phyloP scores from a whole-genome alignment of 2,797 vertebrate species.

The Scomberomorus guttatus region DNA sequence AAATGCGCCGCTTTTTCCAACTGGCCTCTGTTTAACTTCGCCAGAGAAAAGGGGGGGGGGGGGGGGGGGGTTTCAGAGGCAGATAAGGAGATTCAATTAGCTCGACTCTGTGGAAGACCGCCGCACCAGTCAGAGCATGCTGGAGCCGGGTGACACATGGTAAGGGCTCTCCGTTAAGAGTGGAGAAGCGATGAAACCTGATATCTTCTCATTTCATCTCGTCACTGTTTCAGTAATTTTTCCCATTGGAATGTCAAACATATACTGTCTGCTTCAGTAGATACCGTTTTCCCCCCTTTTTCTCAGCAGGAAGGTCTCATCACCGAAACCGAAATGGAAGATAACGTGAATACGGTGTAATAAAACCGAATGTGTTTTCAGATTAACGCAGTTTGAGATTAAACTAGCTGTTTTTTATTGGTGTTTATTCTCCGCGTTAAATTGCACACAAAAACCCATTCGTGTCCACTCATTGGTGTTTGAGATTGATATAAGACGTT shows the following conservation, averaged over 20 bases:
- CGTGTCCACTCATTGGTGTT: slow-evolving; percentile 18
- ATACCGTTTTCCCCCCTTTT: slow-evolving; percentile 1
- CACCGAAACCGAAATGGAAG: slow-evolving; percentile 20
- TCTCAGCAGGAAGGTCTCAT: slow-evolving; percentile 13
- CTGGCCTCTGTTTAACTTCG: slow-evolving; percentile 63
- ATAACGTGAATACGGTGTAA: slow-evolving; percentile 7
- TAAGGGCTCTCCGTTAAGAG: slow-evolving; percentile 53
- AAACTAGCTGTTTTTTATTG: not conserved
- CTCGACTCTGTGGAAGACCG: slow-evolving; percentile 46
- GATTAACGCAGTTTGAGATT: slow-evolving; percentile 7
- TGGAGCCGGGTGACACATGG: slow-evolving; percentile 60
- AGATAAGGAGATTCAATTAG: slow-evolving; percentile 83
- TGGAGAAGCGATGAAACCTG: slow-evolving; percentile 50
- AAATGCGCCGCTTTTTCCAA: slow-evolving; percentile 61
- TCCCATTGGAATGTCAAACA: slow-evolving; percentile 52
- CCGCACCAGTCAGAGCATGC: slow-evolving; percentile 54
- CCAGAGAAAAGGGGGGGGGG: slow-evolving; percentile 50
- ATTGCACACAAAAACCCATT: not conserved
- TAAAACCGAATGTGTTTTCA: slow-evolving; percentile 14
- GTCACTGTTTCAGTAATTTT: slow-evolving; percentile 60
- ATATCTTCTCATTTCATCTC: slow-evolving; percentile 71
- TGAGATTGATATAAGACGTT: not conserved
- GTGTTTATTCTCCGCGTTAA: slow-evolving; percentile 6
- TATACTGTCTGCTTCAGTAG: slow-evolving; percentile 15
- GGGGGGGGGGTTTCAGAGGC: slow-evolving; percentile 48